Base-by-base conservation (phyloP, 2,113 vertebrate genomes). In the Sapayoa aenigma region DNA sequence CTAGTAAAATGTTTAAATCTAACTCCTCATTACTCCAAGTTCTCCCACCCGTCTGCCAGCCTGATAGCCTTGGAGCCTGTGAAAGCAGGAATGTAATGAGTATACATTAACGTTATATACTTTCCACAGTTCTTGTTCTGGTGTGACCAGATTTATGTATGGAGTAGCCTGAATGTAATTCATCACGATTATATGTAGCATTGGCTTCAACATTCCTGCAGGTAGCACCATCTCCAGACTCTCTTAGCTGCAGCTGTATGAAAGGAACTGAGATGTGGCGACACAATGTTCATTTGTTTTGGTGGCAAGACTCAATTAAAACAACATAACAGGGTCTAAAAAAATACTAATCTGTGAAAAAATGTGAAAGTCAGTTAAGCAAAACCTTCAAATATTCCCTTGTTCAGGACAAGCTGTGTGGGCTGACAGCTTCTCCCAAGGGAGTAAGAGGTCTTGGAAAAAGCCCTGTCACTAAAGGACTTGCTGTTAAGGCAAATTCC, bases 291-390 rank as follows among this genome's bases (percentile, higher is more conserved):
- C 72, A 63, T 93, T 95, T 96, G 90, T 96, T 80, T 93, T 79
- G 67, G 76, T 89, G 89, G 81, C 78, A 77, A 71, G 74, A 84
- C 42, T 90, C 91, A 79, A 94, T 94, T 87, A 94, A 93, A 95
- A 94, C 81, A 96, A 88, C 82, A 66, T 80, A 90, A 93, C 65
- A 0, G 42, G 17, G 56, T 90, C 94, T 91, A 75, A 93, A 94
- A 94, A 94, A 71, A 87, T 87, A 95, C 71, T 89, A 87, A 96
- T 92, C 87, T 90, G 66, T 90, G 41, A 93, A 95, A 95, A 95
- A 92, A 89, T 9, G 23, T 41, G 82, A 79, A 90, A 76, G 78
- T 11, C 82, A 95, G 89, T 69, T 82, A 89, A 92, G 65, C 28
- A 88, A 82, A 93, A 78, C 33, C 80, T 72, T 94, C 78, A 89